Base-by-base conservation (phyloP, 2,888 invertebrate genomes). In the Cantharis rufa region DNA sequence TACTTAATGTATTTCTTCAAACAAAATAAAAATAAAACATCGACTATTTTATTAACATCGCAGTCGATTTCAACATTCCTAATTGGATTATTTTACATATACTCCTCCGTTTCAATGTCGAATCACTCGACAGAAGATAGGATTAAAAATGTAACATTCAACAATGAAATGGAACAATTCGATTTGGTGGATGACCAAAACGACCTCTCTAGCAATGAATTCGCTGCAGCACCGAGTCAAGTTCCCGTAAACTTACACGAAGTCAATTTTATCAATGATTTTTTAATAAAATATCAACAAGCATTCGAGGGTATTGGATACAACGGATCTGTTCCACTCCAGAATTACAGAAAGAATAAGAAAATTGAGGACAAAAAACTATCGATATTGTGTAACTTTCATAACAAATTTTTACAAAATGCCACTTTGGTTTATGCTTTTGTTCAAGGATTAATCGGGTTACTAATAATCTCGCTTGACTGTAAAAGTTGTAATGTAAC, bases 71-170 rank as follows among this genome's bases (percentile, higher is more conserved):
- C 85, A 15, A 85, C 86, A n/a, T 78, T 85, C 66, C 76, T 84
- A 13, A 84, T 88, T 64, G 87, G 87, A 68, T 74, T 85, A 61
- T 83, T 87, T 78, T 87, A 87, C 78, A 79, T 87, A 18, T 86
- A 84, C 78, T 81, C 81, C 10, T 27, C 66, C 27, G 27, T 71
- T 48, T 15, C 18, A 2, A 73, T 73, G 72, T 10, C 7, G 21
- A 24, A 18, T 62, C 24, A 18, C 10, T 24, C 24, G 1, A 18
- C 7, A 13, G 10, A 21, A 66, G 16, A 66, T 66, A 2, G 3
- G 4, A 16, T 16, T 63, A 63, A 63, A 63, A 15, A 21, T 48
- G n/a, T 48, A 48, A 48, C 48, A 2, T 48, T 48, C n/a, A 48
- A 7, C 13, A 16, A 21, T n/a, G 16, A 66, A n/a, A 21, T 66